Conservation (phyloP, 2,797 vertebrate genomes). For the Danionella dracula region DNA sequence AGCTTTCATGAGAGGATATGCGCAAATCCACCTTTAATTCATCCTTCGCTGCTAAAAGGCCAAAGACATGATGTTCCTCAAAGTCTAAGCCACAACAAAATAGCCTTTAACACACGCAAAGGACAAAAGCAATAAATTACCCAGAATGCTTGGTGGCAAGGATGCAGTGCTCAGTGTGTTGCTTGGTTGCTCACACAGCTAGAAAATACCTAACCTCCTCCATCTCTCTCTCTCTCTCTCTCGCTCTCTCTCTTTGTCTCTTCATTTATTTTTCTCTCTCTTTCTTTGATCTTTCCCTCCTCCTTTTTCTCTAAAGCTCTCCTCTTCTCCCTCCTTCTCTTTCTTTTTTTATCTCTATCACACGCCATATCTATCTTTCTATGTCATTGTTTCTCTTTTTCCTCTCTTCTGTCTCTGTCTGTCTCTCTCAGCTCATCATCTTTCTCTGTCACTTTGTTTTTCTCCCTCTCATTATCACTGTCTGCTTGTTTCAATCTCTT, state of each 20-base stretch:
- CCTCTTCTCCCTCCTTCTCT: no score
- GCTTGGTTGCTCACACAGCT: constrained; percentile 3
- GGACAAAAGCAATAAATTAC: constrained; percentile 16
- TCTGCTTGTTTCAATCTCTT: no score
- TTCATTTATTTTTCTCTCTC: no score
- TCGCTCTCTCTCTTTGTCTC: neutral
- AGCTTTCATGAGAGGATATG: neutral
- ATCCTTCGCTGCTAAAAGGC: constrained; percentile 11
- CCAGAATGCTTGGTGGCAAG: neutral
- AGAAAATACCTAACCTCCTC: neutral
- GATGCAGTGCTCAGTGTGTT: constrained; percentile 7
- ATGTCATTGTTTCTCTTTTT: no score
- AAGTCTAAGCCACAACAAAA: constrained; percentile 2
- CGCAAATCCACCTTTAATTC: constrained; percentile 15
- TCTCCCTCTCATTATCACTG: no score
- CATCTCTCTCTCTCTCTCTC: neutral
- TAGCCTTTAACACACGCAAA: neutral
- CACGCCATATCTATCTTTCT: no score
- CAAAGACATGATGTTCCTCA: constrained; percentile 41
- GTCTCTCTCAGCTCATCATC: no score
- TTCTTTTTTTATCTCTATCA: no score
- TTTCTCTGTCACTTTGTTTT: no score
- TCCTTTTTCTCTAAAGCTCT: no score
- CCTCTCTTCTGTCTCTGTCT: no score
- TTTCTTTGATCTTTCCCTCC: no score